Conservation (phyloP, 2,797 vertebrate genomes). For the Microhierax caerulescens region DNA sequence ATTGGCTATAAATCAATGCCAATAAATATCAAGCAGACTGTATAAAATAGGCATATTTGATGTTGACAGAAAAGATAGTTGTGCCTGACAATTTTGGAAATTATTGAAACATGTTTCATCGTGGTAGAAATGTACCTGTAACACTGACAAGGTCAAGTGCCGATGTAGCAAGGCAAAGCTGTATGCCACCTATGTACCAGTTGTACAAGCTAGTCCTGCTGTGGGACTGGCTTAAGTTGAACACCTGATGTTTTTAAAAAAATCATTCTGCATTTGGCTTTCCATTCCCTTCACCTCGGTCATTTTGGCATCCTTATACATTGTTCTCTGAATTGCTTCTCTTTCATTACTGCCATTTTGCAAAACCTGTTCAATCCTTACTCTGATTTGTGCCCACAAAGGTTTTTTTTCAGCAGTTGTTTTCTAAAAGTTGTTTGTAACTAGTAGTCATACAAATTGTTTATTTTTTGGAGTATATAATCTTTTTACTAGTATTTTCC, state of each 20-base stretch:
- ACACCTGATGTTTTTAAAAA: background rate
- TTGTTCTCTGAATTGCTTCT: background rate
- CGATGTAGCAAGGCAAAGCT: background rate
- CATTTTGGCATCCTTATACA: accelerated
- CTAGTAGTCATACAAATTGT: background rate
- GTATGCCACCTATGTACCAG: background rate
- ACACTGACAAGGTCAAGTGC: background rate
- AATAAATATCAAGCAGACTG: background rate
- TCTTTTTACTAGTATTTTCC: background rate
- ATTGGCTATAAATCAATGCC: background rate
- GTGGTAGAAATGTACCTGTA: background rate
- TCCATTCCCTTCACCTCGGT: background rate
- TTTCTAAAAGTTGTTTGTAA: background rate
- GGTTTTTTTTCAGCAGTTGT: background rate
- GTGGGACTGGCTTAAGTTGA: background rate
- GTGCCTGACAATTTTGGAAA: background rate
- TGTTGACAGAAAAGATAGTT: background rate
- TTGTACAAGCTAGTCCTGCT: background rate
- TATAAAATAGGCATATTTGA: background rate
- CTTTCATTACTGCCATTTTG: background rate
- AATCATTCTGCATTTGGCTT: background rate
- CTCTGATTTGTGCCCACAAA: background rate
- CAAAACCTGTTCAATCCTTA: background rate
- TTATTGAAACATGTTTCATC: background rate
- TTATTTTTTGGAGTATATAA: background rate